Conservation (phyloP, 2,113 vertebrate genomes). For the Barnardius zonarius region DNA sequence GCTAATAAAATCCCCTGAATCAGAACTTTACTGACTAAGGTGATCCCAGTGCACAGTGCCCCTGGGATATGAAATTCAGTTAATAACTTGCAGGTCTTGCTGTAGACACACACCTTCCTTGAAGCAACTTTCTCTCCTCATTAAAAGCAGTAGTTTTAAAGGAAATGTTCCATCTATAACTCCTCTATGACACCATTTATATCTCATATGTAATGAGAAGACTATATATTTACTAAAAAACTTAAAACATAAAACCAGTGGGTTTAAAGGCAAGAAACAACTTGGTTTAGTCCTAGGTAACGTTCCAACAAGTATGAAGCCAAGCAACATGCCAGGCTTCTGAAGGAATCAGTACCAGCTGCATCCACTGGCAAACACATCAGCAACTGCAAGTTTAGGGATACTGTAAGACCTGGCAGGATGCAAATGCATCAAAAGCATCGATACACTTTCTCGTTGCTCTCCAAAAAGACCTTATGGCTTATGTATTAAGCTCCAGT, state of each 20-base stretch:
- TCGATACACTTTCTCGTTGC: background rate
- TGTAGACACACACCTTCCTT: background rate
- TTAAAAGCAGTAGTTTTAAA: background rate
- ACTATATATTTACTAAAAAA: background rate
- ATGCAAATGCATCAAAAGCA: background rate
- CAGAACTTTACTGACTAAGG: background rate
- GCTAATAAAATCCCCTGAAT: constrained; percentile 33
- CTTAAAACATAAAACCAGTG: background rate
- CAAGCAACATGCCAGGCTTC: background rate
- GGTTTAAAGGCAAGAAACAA: background rate
- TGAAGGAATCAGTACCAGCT: background rate
- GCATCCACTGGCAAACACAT: background rate
- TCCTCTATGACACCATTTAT: background rate
- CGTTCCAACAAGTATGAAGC: background rate
- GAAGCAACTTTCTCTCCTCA: background rate
- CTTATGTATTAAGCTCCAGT: background rate
- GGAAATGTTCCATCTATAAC: background rate
- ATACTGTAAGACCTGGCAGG: background rate
- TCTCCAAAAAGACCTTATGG: background rate
- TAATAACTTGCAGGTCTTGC: background rate
- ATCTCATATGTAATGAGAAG: background rate
- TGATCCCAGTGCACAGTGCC: background rate
- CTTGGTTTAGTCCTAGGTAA: background rate
- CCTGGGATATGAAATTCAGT: constrained; percentile 26
- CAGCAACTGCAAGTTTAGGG: background rate